Base-by-base conservation (phyloP, 2,797 vertebrate genomes). In the Balearica regulorum region DNA sequence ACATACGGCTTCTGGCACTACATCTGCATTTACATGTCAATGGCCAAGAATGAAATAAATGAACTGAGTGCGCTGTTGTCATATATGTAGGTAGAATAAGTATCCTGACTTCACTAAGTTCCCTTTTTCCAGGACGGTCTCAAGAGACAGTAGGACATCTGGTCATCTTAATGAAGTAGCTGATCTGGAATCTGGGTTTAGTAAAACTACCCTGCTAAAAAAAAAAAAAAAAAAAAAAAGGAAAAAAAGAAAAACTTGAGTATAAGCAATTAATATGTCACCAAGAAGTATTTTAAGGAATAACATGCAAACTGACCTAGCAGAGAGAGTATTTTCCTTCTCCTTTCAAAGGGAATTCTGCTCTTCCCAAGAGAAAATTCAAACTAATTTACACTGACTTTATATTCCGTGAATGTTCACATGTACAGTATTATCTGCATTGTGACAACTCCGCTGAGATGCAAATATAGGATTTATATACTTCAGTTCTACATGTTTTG, bases 261-360 rank as follows among this genome's bases (percentile, higher is more conserved):
- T 65, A 39, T 86, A 81, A 93, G 55, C 37, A 90, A 95, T 87
- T 93, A 90, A 73, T 69, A 81, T 62, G 86, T 96, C 84, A 91
- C 85, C 73, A 88, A 83, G 73, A 97, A 88, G 51, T 83, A 95
- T 76, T 92, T 96, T 90, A 89, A 96, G 87, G 68, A 83, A 87
- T 88, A 91, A 94, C 72, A 92, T 48, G 90, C 79, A 86, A 95
- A 96, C 39, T 53, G 51, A 53, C 33, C 68, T 82, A 82, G 58
- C 92, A 96, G 83, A 26, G 58, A 94, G 80, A 89, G 10, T 89
- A 83, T 84, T 86, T 88, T 76, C 68, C 72, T 84, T 71, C 58
- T 85, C 66, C 39, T 95, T 87, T 92, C 66, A 75, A 92, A 86
- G 35, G 31, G 37, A 84, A 92, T 91, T 82, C 58, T 90, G 46